These are phyloP conservation scores for Murina feae DNA, from an alignment of 2,113 vertebrate species.

Conservation along the genomic window DNA sequence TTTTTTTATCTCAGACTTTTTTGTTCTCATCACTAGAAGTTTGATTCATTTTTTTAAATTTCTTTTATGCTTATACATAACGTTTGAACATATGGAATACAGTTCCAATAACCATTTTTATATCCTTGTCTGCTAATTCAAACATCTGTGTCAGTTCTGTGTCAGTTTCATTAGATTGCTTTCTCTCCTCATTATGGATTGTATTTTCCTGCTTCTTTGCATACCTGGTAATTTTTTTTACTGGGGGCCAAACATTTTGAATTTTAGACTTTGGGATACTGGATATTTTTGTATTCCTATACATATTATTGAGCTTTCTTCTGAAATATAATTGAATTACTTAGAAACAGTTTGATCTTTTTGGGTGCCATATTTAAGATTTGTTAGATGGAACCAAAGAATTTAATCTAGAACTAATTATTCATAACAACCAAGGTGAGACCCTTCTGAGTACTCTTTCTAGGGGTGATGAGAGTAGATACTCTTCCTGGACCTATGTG, in stretches of 20 bases:
- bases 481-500: background rate
- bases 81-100: slow-evolving; percentile 41
- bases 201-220: background rate
- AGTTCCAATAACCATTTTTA: slow-evolving; percentile 48
- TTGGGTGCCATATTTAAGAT: background rate
- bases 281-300: slow-evolving; percentile 20
- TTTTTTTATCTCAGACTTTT: slow-evolving; percentile 15
- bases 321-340: background rate
- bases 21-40: slow-evolving; percentile 48
- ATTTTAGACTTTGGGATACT: slow-evolving; percentile 12
- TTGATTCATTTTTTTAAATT: slow-evolving; percentile 29
- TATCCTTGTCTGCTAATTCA: slow-evolving; percentile 39
- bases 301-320: slow-evolving; percentile 40
- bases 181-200: background rate
- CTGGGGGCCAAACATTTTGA: background rate
- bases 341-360: slow-evolving; percentile 19
- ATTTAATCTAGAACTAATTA: background rate
- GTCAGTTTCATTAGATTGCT: background rate
- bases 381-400: background rate
- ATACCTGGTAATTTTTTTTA: slow-evolving; percentile 13
- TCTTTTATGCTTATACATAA: slow-evolving; percentile 49
- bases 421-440: background rate
- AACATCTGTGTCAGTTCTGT: slow-evolving; percentile 50
- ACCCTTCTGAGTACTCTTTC: background rate
- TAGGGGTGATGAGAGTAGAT: background rate